phyloP scores from a whole-genome alignment of 2,113 vertebrate species.

The Sceloporus tristichus region DNA sequence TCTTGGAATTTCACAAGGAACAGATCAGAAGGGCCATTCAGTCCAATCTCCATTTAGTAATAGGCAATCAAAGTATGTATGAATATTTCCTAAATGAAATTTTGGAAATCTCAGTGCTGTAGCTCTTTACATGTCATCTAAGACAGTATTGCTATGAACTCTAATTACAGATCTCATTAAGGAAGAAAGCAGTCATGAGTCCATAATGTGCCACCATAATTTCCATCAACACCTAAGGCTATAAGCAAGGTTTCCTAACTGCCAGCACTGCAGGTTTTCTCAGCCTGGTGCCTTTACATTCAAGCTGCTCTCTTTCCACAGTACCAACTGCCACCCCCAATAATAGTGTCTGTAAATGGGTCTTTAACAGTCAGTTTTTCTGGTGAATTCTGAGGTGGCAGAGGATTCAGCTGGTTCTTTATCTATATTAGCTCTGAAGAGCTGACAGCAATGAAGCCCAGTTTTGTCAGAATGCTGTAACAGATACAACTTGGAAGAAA shows the following conservation, averaged over 20 bases:
- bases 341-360: not conserved
- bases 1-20: too few relatives aligned
- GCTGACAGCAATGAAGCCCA: not conserved
- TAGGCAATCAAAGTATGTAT: not conserved
- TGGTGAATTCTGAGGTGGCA: not conserved
- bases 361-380: not conserved
- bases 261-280: not conserved
- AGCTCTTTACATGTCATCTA: conserved; percentile 31
- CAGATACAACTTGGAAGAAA: conserved; percentile 7
- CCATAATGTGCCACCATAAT: not conserved
- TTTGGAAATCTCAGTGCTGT: not conserved
- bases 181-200: conserved; percentile 30
- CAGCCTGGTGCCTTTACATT: not conserved
- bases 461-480: conserved; percentile 18
- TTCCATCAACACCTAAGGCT: conserved; percentile 13
- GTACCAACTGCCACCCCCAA: not conserved
- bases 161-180: conserved; percentile 55
- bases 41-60: too few relatives aligned
- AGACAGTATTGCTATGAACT: conserved; percentile 43
- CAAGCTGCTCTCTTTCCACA: not conserved
- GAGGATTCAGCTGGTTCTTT: conserved; percentile 13
- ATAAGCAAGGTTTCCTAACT: conserved; percentile 39
- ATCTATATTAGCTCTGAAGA: not conserved
- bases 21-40: too few relatives aligned
- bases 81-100: not conserved